A percentile compares a stretch with the other conserved stretches of the same genome.
These are phyloP conservation scores for Eurytoma californica DNA, from an alignment of 2,888 invertebrate genomes.

Conservation along the genomic window DNA sequence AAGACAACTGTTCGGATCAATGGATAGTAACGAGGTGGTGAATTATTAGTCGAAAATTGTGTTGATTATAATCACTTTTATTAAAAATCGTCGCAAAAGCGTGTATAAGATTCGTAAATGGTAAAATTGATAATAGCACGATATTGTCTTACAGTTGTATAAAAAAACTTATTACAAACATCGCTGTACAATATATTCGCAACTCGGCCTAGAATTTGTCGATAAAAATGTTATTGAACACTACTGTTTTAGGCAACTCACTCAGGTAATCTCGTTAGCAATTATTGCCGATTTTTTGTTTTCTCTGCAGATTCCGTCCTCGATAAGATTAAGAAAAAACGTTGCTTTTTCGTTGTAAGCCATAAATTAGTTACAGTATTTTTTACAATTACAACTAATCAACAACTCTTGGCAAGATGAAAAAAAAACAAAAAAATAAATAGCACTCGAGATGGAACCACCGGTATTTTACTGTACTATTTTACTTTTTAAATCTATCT, in stretches of 20 bases:
- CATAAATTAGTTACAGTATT: constrained; percentile 27
- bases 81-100: constrained; percentile 27
- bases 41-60: too few species aligned
- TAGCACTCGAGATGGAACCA: constrained; percentile 17
- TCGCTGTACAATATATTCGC: constrained; percentile 31
- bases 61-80: constrained; percentile 23
- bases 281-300: constrained; percentile 12
- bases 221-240: background rate
- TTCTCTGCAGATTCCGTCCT: background rate
- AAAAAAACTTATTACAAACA: constrained; percentile 27
- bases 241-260: background rate
- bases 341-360: constrained; percentile 10
- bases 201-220: background rate
- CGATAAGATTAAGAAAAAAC: background rate
- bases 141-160: constrained; percentile 19
- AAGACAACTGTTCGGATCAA: too few species aligned
- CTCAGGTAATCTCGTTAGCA: constrained; percentile 10
- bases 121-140: constrained; percentile 14
- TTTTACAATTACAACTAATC: constrained; percentile 45
- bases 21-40: too few species aligned
- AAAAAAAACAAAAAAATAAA: constrained; percentile 13
- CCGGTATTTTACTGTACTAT: background rate
- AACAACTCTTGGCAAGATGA: constrained; percentile 44
- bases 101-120: constrained; percentile 27
- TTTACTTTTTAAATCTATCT: constrained; percentile 14